Evolutionary conservation across 2,888 invertebrate genomes (phyloP).

Genomic region (Phyllotreta striolata): DNA sequence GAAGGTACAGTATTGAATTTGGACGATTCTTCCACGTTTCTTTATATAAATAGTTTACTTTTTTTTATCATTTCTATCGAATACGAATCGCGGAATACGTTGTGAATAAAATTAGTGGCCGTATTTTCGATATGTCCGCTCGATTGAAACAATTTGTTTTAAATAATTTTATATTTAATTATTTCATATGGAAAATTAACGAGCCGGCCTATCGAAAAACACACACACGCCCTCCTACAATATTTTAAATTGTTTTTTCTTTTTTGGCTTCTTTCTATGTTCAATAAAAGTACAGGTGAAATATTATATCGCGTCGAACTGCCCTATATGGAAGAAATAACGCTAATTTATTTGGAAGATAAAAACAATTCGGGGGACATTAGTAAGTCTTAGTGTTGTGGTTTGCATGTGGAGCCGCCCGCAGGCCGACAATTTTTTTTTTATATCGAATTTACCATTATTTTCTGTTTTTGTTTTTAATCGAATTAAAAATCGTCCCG

Average conservation of each 20-base stretch:
- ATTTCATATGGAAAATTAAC: too few relatives aligned
- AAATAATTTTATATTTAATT: too few relatives aligned
- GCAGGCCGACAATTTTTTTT: conserved; percentile 37
- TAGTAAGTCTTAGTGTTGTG: conserved; percentile 76
- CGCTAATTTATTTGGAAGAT: conserved; percentile 93
- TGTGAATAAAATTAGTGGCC: conserved; percentile 1
- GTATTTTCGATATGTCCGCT: too few relatives aligned
- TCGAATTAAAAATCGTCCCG: too few relatives aligned
- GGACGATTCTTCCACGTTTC: conserved; percentile 37
- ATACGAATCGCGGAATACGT: conserved; percentile 26
- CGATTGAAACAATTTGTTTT: not conserved
- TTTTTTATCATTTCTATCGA: not conserved
- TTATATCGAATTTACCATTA: conserved; percentile 33
- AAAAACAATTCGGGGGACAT: conserved; percentile 67
- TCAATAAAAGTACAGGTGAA: conserved; percentile 72
- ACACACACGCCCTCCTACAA: conserved; percentile 51
- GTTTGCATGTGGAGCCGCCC: conserved; percentile 60
- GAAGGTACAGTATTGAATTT: conserved; percentile 74
- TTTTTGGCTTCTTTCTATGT: conserved; percentile 64
- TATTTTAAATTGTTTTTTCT: conserved; percentile 59
- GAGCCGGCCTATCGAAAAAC: conserved; percentile 36
- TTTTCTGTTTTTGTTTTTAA: conserved; percentile 2
- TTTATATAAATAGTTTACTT: conserved; percentile 33
- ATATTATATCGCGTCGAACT: conserved; percentile 94
- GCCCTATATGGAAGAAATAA: conserved; percentile 93